Evolutionary conservation across 2,888 invertebrate genomes (phyloP), one percentile per base, ranked within the genome.

Genomic region (Fragum fragum): DNA sequence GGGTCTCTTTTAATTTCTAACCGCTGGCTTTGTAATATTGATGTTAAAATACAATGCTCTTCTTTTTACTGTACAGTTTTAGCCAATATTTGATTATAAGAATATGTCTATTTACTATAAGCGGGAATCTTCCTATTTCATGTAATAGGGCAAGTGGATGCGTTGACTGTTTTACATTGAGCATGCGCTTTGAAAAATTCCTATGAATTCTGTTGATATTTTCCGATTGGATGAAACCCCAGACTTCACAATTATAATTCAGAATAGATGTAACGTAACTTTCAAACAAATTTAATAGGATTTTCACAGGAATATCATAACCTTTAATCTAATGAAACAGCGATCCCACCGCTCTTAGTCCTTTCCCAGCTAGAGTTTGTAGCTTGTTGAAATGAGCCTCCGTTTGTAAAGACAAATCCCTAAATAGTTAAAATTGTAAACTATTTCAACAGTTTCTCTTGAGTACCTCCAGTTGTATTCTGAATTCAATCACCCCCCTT

Each of bases 341-440:
- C 7, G 77, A 63, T 28, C 47, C 21, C 53, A 77, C 55, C n/a
- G 77, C 63, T 32, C 36, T 71, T n/a, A 71, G 32, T 53, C 53
- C 52, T 71, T 55, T 71, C 11, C 71, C 55, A 18, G 53, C 71
- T 28, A 71, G 14, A 23, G 36, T 29, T 32, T 21, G 23, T 72
- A 57, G 55, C 72, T 47, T 73, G 57, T 16, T 18, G 23, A 69
- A 77, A 79, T 66, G 66, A 75, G 1, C 79, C 79, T 36, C 53
- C 76, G 2, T 53, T 61, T 18, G 36, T 61, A 16, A 83, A 70
- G 16, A 76, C n/a, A 14, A n/a, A 75, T 39, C 5, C 79, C 70
- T 57, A 79, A 21, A 28, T 79, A 79, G 23, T 32, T 52, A 23
- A 74, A 78, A 18, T 32, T 32, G 1, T 78, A 57, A 3, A 78